Base-by-base conservation (phyloP, 2,113 vertebrate species). In the Raja brachyura region DNA sequence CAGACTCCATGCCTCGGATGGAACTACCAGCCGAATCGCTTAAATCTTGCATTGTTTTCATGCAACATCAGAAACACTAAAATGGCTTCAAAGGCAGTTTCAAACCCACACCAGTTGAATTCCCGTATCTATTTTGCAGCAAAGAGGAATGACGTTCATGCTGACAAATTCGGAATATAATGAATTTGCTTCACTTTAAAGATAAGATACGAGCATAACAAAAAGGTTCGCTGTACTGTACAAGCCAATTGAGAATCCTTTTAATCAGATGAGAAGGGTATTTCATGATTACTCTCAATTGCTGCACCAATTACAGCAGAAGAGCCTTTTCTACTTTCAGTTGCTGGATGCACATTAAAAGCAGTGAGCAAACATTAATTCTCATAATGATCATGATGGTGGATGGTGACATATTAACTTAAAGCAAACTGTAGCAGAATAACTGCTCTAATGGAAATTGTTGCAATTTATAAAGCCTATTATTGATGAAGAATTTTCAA, bases 21-120 rank as follows among this genome's bases (percentile, higher is more conserved):
- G 95, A 94, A 94, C 96, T 95, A 94, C 94, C 94, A 68, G 95
- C 94, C 94, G 95, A 95, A 79, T 94, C 92, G 93, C 93, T 96
- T 93, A 94, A 95, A 95, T 96, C 95, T 94, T 95, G 95, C 96
- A 96, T 96, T 85, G 59, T 76, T 68, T 28, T 59, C 66, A 68
- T 3, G 0, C 39, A 73, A 28, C 74, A 92, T 33, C 28, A 74
- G 28, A 73, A 73, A 92, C 7, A 11, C 88, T 70, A 18, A 92
- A 20, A 28, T 74, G 39, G 90, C 39, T 28, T 92, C 18, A 92
- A 92, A 48, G 39, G 25, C 25, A 48, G 22, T 39, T 73, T 73
- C 70, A 22, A 9, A 92, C 68, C 68, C 90, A 92, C 18, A 92
- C 20, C 48, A 68, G 68, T 92, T 63, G 48, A 11, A 31, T 48